Base-by-base conservation (phyloP, 2,888 invertebrate species). In the Micoletzkya japonica region DNA sequence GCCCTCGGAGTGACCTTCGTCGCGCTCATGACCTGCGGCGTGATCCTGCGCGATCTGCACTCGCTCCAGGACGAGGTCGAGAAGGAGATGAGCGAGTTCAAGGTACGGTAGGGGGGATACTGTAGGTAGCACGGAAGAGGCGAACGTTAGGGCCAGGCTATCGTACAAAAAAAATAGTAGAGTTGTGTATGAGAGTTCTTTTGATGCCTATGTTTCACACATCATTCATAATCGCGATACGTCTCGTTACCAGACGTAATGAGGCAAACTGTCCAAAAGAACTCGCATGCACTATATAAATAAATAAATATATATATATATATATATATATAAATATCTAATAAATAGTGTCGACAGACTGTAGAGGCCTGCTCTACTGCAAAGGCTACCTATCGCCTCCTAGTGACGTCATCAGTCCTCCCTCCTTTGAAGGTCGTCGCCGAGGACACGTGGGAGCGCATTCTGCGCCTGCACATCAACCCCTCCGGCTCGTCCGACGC, bases 21-120 rank as follows among this genome's bases (percentile, higher is more conserved):
- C 37, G 30, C 37, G 36, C 28, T 66, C 37, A 36, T 66, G 37
- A 66, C 64, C 28, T 66, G 64, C 64, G 64, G 54, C n/a, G 64
- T 66, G 54, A 66, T 66, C 64, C 52, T 66, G 54, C 64, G 54
- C 54, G 64, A 66, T 54, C 52, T 66, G 54, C 30, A 66, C 37
- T 37, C 39, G 24, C 64, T 66, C 54, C 64, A 66, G 54, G 64
- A 50, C 10, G 54, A 66, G 37, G 64, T 66, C 64, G 64, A 66
- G 64, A n/a, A 3, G 28, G 64, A 66, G 64, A 66, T 66, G 64
- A 26, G 36, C 64, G 64, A 66, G 64, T 66, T 66, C 64, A 66
- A 66, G 64, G 64, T 66, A n/a, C 6, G 17, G n/a, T n/a, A n/a
- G n/a, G n/a, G n/a, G n/a, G n/a, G n/a, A n/a, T n/a, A n/a, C n/a